A percentile compares a stretch with the other conserved stretches of the same genome.
phyloP scores from a whole-genome alignment of 2,113 vertebrate genomes.

The Okapia johnstoni region DNA sequence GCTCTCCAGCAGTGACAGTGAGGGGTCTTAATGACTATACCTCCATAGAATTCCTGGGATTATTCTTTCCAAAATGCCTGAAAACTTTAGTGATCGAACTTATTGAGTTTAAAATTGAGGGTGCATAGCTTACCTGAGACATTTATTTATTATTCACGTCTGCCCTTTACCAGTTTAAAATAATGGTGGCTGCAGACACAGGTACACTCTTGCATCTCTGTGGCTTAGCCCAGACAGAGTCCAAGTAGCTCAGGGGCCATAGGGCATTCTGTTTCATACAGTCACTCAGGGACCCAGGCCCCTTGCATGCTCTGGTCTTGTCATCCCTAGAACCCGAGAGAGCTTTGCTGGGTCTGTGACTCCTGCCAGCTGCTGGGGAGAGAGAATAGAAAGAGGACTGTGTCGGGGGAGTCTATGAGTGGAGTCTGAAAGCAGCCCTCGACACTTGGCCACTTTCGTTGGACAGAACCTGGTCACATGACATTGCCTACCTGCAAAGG shows the following conservation, averaged over 20 bases:
- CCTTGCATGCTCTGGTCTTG: neutral
- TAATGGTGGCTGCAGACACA: neutral
- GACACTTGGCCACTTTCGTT: accelerated
- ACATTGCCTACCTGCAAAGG: no score
- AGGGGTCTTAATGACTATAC: neutral
- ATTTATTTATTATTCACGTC: neutral
- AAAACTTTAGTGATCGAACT: neutral
- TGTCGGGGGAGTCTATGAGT: neutral
- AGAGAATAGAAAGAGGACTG: accelerated
- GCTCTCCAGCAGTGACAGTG: neutral
- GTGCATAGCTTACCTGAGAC: no score
- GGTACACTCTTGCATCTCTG: neutral
- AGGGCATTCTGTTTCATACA: neutral
- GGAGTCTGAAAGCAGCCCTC: neutral
- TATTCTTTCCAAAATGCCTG: neutral
- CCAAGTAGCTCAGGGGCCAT: no score
- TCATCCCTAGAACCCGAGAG: neutral
- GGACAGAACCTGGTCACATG: neutral
- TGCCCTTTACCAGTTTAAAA: neutral
- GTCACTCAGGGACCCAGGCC: no score
- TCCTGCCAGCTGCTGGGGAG: neutral
- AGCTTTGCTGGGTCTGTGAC: neutral
- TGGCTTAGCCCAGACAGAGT: neutral
- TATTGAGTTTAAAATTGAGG: neutral
- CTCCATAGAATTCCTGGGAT: neutral